A percentile compares a stretch with the other conserved stretches of the same genome.
Evolutionary conservation across 2,888 invertebrate genomes (phyloP).

Genomic region (Neoascia interrupta): DNA sequence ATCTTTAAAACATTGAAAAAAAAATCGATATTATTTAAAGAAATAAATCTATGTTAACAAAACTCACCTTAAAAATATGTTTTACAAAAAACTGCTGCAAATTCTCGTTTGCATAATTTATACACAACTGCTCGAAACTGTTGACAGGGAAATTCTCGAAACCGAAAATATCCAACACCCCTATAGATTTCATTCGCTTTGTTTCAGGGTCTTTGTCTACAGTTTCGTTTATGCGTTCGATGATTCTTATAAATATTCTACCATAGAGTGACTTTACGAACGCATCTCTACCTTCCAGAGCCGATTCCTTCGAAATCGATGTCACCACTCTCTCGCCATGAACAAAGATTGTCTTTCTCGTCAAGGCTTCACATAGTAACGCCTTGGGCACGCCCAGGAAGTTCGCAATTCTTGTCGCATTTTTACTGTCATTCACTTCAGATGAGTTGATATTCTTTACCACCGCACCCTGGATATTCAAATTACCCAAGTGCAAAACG

Average conservation of each 20-base stretch:
- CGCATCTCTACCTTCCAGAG: constrained; percentile 93
- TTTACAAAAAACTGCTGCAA: constrained; percentile 97
- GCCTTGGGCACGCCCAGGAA: constrained; percentile 86
- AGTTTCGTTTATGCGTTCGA: constrained; percentile 93
- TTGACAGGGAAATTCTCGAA: constrained; percentile 96
- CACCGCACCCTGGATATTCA: constrained; percentile 88
- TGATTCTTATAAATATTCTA: constrained; percentile 92
- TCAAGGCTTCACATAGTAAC: constrained; percentile 89
- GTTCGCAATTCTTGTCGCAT: constrained; percentile 86
- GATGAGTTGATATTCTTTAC: constrained; percentile 93
- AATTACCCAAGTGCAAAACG: constrained; percentile 94
- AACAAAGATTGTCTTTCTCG: constrained; percentile 91
- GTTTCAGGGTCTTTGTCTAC: constrained; percentile 82
- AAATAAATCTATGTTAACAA: neutral
- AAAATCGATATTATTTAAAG: neutral
- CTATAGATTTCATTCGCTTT: constrained; percentile 86
- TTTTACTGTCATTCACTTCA: constrained; percentile 87
- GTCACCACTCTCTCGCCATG: constrained; percentile 91
- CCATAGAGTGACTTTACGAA: constrained; percentile 97
- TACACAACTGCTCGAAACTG: constrained; percentile 97
- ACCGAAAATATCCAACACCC: constrained; percentile 97
- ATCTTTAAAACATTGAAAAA: constrained; percentile 78
- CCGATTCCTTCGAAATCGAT: constrained; percentile 86
- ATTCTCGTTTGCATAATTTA: constrained; percentile 98
- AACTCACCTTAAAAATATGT: constrained; percentile 90